Base-by-base conservation (phyloP, 2,113 vertebrate species). In the Hippopotamus amphibius region DNA sequence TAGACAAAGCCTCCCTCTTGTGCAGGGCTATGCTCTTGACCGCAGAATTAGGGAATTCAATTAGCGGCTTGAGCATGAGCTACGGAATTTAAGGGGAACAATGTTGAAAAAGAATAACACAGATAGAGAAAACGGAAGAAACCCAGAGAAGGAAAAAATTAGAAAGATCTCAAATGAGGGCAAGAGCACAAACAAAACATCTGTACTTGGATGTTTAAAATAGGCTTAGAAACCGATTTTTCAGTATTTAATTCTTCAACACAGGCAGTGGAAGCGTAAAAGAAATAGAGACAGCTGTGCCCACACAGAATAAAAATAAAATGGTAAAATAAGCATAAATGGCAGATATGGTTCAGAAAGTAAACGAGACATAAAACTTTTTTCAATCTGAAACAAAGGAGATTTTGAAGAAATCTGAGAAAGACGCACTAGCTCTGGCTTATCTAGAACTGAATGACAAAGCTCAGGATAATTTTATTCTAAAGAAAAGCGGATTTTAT, bases 81-180 rank as follows among this genome's bases (percentile, higher is more conserved):
- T 87, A 59, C 9, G 28, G 33, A 93, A 80, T 76, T 74, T n/a
- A 80, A 11, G 24, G 21, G 13, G 59, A 88, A 81, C 6, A 72
- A 55, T 12, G 41, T 0, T 66, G 71, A 95, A 80, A 86, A 12
- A 26, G 37, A 95, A 24, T 76, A 89, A 72, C 7, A 76, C 9
- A 96, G 48, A 80, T 15, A 61, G 1, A 94, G 46, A 91, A 88
- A 96, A 76, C 33, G 19, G 90, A 95, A 85, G 57, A 93, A 91
- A 59, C 8, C 10, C 59, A 88, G 90, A 81, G 28, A 71, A 90
- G 37, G 26, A 37, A 88, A 81, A 82, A 55, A 50, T 43, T 6
- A 61, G 59, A 66, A 79, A 65, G 7, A 53, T 82, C 61, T 72
- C 61, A 53, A 87, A 15, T 13, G 50, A 63, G 48, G 33, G 8